Conservation (phyloP, 1,140 invertebrate species). For the Drosophila insularis region DNA sequence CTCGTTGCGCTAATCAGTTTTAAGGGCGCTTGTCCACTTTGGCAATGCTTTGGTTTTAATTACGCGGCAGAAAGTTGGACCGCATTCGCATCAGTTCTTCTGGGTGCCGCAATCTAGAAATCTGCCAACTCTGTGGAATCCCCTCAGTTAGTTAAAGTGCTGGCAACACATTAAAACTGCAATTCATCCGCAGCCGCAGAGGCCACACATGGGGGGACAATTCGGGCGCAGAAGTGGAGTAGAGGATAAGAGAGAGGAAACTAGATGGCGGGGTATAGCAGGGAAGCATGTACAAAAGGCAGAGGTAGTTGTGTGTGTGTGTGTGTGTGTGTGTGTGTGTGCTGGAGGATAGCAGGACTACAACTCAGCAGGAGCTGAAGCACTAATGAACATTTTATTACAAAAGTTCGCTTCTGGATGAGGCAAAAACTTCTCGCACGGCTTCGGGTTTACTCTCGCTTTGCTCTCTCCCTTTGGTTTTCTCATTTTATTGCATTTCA, state of each 20-base stretch:
- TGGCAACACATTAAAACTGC: conserved; percentile 77
- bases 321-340: not conserved
- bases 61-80: conserved; percentile 74
- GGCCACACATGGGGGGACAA: conserved; percentile 44
- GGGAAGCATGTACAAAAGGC: not conserved
- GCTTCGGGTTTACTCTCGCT: conserved; percentile 28
- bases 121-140: conserved; percentile 38
- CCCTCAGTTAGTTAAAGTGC: conserved; percentile 73
- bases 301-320: not conserved
- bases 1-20: conserved; percentile 74
- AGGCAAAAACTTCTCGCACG: conserved; percentile 46
- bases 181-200: conserved; percentile 71
- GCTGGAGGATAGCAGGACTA: conserved; percentile 20
- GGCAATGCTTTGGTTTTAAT: conserved; percentile 78
- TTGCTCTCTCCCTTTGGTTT: not conserved
- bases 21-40: conserved; percentile 75
- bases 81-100: conserved; percentile 28
- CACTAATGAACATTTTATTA: conserved; percentile 80
- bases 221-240: not conserved
- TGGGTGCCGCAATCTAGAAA: conserved; percentile 41
- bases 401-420: conserved; percentile 61
- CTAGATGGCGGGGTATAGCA: not conserved
- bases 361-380: conserved; percentile 64
- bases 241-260: too few relatives aligned
- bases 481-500: conserved; percentile 62